Evolutionary conservation across 2,797 vertebrate species (phyloP).

Genomic region (Phyllotis vaccarum): DNA sequence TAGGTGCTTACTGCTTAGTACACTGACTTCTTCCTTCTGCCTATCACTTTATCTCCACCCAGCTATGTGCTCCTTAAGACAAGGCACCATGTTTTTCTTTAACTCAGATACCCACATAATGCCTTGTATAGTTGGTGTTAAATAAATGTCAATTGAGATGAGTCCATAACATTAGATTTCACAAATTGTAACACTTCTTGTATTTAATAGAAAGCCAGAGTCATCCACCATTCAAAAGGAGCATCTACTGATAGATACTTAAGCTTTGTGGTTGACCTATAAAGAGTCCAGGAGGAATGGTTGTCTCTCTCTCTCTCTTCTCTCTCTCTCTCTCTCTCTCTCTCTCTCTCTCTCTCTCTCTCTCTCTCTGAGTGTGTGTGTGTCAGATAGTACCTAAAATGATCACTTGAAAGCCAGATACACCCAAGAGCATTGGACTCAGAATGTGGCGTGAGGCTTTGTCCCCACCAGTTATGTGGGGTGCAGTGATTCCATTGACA

Average conservation of each 20-base stretch:
- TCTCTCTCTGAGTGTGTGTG: no score
- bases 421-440: neutral
- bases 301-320: no score
- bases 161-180: neutral
- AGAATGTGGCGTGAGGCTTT: fast-evolving
- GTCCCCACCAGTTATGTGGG: neutral
- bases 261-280: neutral
- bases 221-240: neutral
- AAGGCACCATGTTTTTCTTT: no score
- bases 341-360: no score
- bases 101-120: neutral
- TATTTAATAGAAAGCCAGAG: neutral
- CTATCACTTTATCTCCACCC: neutral
- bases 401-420: neutral
- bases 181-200: neutral
- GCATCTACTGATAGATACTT: neutral
- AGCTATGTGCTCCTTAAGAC: neutral
- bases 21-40: neutral
- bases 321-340: no score
- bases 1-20: neutral
- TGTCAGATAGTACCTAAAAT: neutral
- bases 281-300: neutral
- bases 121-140: neutral
- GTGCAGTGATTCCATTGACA: neutral
- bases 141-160: neutral